A percentile compares a stretch with the other conserved stretches of the same genome.
Evolutionary conservation across 30 jellyfish, hydroid and myxozoan genomes (phyloP).

Genomic region (Nemopilema nomurai): DNA sequence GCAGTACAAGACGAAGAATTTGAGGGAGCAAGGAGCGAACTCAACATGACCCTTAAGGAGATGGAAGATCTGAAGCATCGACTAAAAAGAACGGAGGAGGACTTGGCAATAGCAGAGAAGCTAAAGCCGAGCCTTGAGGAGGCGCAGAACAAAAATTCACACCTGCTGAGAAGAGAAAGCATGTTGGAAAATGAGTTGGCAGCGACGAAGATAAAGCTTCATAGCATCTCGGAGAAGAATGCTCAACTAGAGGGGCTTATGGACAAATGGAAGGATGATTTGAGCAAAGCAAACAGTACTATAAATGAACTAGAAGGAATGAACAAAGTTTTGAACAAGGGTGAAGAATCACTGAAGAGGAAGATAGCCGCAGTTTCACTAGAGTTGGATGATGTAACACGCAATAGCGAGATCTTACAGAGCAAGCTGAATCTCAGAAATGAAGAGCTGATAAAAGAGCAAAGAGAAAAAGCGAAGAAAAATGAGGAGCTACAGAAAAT

Average conservation of each 20-base stretch:
- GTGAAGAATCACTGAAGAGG: background rate
- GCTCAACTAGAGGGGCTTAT: background rate
- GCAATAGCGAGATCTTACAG: background rate
- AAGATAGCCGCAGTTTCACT: background rate
- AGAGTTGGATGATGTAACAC: background rate
- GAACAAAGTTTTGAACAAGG: background rate
- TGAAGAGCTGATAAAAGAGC: conserved; percentile 42
- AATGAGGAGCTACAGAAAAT: conserved; percentile 20
- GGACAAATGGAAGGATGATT: background rate
- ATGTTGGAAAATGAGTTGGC: background rate
- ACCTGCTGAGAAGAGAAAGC: background rate
- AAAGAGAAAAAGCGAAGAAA: conserved; percentile 19
- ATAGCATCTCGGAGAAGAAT: background rate
- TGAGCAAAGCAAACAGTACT: background rate
- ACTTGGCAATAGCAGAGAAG: conserved; percentile 2
- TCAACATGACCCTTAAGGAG: conserved; percentile 13
- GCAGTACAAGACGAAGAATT: conserved; percentile 8
- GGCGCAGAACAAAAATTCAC: background rate
- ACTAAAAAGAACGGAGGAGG: conserved; percentile 12
- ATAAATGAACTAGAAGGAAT: background rate
- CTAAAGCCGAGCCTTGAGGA: background rate
- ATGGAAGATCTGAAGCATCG: conserved; percentile 7
- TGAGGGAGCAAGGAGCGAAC: background rate
- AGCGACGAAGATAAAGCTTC: background rate
- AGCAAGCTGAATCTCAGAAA: conserved; percentile 27